Base-by-base conservation (phyloP, 2,113 vertebrate species). In the Perccottus glenii region DNA sequence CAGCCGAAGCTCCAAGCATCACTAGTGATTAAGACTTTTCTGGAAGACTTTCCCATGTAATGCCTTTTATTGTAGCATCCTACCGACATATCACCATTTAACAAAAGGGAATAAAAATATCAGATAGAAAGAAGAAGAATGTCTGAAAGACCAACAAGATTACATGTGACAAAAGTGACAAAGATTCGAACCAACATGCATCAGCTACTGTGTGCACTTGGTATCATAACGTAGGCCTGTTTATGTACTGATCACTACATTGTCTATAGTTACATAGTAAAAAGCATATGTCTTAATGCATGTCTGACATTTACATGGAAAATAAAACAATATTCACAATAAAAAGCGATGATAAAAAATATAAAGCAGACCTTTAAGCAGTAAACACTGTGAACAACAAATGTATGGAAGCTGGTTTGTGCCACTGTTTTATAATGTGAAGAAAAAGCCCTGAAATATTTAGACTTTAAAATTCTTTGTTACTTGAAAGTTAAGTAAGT, bases 341-440 rank as follows among this genome's bases (percentile, higher is more conserved):
- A 33, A 45, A 53, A 6, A 49, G n/a, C 12, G 19, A 57, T 74
- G 72, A 71, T 44, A 55, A 73, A 46, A 48, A 60, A 61, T 55
- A 67, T 72, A 66, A 74, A 74, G 68, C 70, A 70, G 88, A 90
- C 87, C 80, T 82, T 67, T 85, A 85, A 80, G 84, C 87, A 85
- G 88, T 80, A 65, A 91, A 88, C 88, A 92, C 86, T 90, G 90
- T 92, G 90, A 91, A 87, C 73, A 84, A 82, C 73, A 52, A 55
- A n/a, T 36, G 12, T 55, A 55, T 55, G 52, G 35, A 55, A 55
- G 36, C 33, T 55, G 52, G 52, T 36, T 36, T 55, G 33, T 38
- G 52, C 3, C 7, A 55, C 3, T 27, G 19, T 27, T 27, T 27
- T 27, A 27, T 27, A 27, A 2, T 27, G 19, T 27, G 1, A 3